Percentiles rank a stretch among this genome's conserved stretches.
Conservation (phyloP, 2,113 vertebrate species). For the Tragelaphus strepsiceros region DNA sequence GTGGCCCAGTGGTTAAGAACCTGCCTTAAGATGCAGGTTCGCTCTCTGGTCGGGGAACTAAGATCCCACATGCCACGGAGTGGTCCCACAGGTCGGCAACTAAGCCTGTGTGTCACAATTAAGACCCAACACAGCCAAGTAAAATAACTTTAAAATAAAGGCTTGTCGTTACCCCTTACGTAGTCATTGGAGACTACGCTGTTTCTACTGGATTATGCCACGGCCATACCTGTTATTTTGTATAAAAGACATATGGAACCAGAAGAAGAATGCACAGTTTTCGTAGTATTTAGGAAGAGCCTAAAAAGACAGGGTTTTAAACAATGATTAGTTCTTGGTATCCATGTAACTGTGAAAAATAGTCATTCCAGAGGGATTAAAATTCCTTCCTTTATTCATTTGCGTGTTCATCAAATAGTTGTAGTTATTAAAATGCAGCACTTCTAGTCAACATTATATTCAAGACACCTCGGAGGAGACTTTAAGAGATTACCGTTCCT, state of each 20-base stretch:
- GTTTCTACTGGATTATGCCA: background rate
- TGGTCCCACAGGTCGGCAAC: background rate
- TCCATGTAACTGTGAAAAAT: background rate
- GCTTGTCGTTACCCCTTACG: background rate
- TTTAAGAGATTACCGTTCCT: background rate
- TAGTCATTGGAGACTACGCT: background rate
- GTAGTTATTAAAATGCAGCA: background rate
- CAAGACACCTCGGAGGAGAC: background rate
- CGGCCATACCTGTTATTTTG: conserved; percentile 86
- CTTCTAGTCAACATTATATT: background rate
- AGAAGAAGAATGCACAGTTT: conserved; percentile 94
- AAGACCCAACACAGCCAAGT: background rate
- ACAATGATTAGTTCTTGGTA: background rate
- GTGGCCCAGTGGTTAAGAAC: background rate
- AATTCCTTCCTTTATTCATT: background rate
- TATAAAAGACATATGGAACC: conserved; percentile 96
- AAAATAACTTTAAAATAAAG: background rate
- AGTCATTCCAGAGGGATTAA: conserved; percentile 6
- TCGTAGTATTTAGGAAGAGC: conserved; percentile 92
- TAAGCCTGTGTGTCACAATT: background rate
- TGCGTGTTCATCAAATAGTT: background rate
- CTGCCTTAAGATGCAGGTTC: background rate
- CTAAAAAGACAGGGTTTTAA: conserved; percentile 72
- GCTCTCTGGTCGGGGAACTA: background rate
- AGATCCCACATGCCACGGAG: background rate